phyloP scores from a whole-genome alignment of 2,888 invertebrate species.

The Tubiluchus corallicola region DNA sequence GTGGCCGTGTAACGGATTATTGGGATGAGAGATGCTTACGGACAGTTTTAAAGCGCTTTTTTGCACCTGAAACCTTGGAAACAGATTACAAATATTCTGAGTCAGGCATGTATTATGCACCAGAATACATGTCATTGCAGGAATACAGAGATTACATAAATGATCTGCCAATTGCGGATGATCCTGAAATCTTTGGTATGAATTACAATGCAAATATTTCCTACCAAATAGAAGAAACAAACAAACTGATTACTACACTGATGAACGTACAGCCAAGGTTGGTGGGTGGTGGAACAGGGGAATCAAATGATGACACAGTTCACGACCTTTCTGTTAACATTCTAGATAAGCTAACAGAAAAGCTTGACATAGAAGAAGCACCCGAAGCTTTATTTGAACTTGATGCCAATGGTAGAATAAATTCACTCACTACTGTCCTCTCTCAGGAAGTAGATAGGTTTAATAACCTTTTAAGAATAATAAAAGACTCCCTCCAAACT shows the following conservation, averaged over 20 bases:
- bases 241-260: constrained; percentile 48
- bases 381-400: constrained; percentile 34
- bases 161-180: constrained; percentile 52
- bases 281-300: constrained; percentile 37
- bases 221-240: constrained; percentile 62
- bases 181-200: constrained; percentile 59
- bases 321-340: constrained; percentile 53
- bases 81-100: constrained; percentile 36
- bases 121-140: constrained; percentile 37
- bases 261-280: constrained; percentile 56
- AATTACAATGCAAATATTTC: constrained; percentile 66
- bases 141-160: constrained; percentile 53
- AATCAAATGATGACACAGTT: constrained; percentile 56
- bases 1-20: constrained; percentile 30
- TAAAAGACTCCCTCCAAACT: constrained; percentile 45
- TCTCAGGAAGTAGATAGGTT: constrained; percentile 32
- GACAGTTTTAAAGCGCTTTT: constrained; percentile 27
- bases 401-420: constrained; percentile 47
- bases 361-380: constrained; percentile 44
- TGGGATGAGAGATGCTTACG: constrained; percentile 30
- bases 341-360: constrained; percentile 38
- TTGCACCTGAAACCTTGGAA: constrained; percentile 21
- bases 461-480: constrained; percentile 29
- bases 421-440: constrained; percentile 39
- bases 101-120: constrained; percentile 48